Conservation (phyloP, 2,797 vertebrate species). For the Xenentodon cancila region DNA sequence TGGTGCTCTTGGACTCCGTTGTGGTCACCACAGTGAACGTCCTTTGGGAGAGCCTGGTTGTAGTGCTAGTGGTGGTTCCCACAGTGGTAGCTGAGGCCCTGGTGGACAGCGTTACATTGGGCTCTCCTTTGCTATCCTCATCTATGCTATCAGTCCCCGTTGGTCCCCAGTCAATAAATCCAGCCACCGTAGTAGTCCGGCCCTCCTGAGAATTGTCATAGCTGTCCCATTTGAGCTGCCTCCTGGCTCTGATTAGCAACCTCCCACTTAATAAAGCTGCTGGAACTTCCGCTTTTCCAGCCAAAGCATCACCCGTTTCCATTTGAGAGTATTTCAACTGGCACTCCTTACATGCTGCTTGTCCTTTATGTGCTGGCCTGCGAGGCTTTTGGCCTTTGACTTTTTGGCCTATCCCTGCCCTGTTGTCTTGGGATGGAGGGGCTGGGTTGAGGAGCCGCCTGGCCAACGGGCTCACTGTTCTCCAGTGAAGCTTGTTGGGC, state of each 20-base stretch:
- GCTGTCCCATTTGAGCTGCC: constrained; percentile 83
- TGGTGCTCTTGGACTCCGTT: constrained; percentile 81
- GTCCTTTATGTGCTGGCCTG: constrained; percentile 66
- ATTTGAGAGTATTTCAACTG: constrained; percentile 64
- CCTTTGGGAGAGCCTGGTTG: constrained; percentile 78
- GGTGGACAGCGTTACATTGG: constrained; percentile 76
- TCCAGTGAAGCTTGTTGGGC: constrained; percentile 78
- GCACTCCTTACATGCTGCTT: constrained; percentile 71
- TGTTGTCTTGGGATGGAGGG: constrained; percentile 61
- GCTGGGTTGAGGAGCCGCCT: constrained; percentile 70
- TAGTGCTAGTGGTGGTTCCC: constrained; percentile 76
- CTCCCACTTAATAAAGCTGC: constrained; percentile 61
- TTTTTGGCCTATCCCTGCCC: constrained; percentile 62
- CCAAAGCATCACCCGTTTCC: constrained; percentile 57
- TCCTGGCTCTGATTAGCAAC: constrained; percentile 75
- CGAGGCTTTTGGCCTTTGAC: constrained; percentile 67
- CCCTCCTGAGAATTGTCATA: constrained; percentile 80
- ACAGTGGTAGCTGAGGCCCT: constrained; percentile 74
- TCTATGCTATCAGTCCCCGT: constrained; percentile 81
- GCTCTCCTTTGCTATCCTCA: constrained; percentile 65
- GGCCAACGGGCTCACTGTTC: constrained; percentile 76
- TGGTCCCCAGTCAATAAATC: constrained; percentile 87
- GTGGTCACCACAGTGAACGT: constrained; percentile 80
- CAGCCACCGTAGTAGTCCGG: constrained; percentile 84
- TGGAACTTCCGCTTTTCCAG: constrained; percentile 51